Evolutionary conservation across 2,888 invertebrate genomes (phyloP).

Genomic region (Caenorhabditis sp.): DNA sequence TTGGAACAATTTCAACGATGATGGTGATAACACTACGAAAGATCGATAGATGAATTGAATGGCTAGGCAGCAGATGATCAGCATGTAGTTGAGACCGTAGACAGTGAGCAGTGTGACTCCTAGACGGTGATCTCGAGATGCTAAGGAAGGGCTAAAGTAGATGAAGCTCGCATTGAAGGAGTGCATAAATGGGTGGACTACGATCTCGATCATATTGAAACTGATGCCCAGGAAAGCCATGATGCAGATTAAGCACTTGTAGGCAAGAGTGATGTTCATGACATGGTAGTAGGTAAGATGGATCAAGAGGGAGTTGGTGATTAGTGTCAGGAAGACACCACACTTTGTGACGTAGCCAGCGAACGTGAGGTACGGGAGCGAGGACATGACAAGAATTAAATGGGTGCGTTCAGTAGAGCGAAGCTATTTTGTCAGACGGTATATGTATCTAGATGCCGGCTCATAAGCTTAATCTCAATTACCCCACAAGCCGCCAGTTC

Average conservation of each 20-base stretch:
- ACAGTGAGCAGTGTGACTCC: neutral
- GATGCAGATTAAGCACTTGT: neutral
- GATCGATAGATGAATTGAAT: neutral
- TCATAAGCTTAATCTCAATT: no score
- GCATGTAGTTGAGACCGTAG: neutral
- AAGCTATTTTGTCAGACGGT: no score
- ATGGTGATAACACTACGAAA: neutral
- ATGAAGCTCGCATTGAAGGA: neutral
- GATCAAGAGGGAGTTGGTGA: neutral
- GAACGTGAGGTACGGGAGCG: neutral
- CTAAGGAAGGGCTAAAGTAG: neutral
- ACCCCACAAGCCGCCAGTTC: no score
- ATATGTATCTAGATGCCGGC: no score
- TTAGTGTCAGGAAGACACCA: neutral
- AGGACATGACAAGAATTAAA: neutral
- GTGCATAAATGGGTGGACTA: neutral
- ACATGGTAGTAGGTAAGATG: neutral
- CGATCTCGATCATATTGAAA: neutral
- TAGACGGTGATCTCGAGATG: no score
- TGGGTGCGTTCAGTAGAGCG: no score
- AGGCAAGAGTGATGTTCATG: neutral
- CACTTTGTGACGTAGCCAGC: neutral
- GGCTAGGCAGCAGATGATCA: neutral
- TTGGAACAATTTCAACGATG: neutral
- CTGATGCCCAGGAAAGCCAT: neutral